These are phyloP conservation scores for Mycteria americana DNA, from an alignment of 2,797 vertebrate species.

Conservation along the genomic window DNA sequence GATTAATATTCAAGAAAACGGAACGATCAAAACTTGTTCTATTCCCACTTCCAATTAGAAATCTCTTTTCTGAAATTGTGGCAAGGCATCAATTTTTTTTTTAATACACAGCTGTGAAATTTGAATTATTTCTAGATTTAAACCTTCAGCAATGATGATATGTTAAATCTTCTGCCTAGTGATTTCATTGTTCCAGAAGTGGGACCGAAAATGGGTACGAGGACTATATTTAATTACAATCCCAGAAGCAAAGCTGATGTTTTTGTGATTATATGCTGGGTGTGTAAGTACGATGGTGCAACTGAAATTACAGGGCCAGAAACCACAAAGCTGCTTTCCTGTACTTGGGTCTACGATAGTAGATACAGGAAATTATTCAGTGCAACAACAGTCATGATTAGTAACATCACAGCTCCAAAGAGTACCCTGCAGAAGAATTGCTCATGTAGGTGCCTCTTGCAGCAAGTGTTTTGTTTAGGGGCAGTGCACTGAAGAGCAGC, in stretches of 20 bases:
- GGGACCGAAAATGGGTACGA: neutral
- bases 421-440: neutral
- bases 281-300: neutral
- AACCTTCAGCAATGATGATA: neutral
- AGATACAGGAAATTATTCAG: neutral
- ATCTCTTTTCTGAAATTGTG: neutral
- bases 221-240: neutral
- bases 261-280: neutral
- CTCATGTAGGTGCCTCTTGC: neutral
- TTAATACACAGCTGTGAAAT: neutral
- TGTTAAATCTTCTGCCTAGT: neutral
- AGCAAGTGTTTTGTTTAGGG: neutral
- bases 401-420: neutral
- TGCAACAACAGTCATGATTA: neutral
- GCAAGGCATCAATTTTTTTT: neutral
- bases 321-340: neutral
- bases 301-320: neutral
- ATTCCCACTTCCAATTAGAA: conserved; percentile 9
- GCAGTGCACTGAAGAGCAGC: neutral
- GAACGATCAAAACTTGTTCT: neutral
- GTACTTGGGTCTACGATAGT: neutral
- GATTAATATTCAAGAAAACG: neutral
- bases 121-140: neutral
- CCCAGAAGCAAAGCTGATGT: neutral
- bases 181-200: neutral